Conservation (phyloP, 2,113 vertebrate genomes). For the Dipodomys stephensi region DNA sequence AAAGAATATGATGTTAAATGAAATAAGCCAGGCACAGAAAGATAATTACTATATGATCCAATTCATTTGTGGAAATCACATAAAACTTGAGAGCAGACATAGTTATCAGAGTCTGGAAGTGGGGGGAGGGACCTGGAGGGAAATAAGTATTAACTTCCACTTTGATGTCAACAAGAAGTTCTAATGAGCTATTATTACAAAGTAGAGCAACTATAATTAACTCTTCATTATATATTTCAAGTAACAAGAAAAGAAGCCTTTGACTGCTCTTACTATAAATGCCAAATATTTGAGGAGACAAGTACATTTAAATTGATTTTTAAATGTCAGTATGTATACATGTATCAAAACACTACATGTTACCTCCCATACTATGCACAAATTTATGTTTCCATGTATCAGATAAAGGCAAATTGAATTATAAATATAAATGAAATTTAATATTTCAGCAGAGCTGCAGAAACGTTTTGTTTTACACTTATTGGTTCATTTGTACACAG, state of each 20-base stretch:
- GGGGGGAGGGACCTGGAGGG: too few species aligned
- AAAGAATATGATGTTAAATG: too few species aligned
- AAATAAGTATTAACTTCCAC: not conserved
- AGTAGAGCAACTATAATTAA: not conserved
- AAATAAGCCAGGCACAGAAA: too few species aligned
- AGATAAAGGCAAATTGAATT: not conserved
- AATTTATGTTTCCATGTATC: not conserved
- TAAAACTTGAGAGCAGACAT: too few species aligned
- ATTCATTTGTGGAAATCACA: too few species aligned
- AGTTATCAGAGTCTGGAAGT: too few species aligned
- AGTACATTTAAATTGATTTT: not conserved
- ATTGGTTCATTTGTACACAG: constrained; percentile 43
- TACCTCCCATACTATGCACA: not conserved
- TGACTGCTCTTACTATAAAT: not conserved
- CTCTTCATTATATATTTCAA: not conserved
- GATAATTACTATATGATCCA: too few species aligned
- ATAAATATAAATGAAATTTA: not conserved
- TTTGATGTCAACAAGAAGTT: not conserved
- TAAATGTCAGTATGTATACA: not conserved
- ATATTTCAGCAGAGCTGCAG: not conserved
- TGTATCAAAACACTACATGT: not conserved
- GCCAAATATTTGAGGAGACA: not conserved
- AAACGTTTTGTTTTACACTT: not conserved
- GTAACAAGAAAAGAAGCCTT: not conserved
- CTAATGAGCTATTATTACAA: not conserved